Percentiles rank a stretch among this genome's conserved stretches.
Conservation (phyloP, 1,140 invertebrate species). For the Pseudomyrmex cubaensis region DNA sequence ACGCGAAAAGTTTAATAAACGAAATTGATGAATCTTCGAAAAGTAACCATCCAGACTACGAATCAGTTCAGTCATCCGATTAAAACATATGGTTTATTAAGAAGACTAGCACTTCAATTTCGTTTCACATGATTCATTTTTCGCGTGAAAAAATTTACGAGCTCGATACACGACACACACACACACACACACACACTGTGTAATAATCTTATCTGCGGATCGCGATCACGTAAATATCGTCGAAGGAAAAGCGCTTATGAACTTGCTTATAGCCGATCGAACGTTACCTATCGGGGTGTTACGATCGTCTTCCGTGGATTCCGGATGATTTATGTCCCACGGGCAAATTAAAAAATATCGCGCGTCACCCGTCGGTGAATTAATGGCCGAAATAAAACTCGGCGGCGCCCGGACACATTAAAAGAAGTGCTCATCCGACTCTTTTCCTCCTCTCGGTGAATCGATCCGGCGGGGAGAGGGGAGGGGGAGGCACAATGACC, state of each 20-base stretch:
- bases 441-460: slow-evolving; percentile 10
- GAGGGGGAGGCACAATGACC: not conserved
- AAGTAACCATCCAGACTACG: no score
- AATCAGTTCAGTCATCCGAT: not conserved
- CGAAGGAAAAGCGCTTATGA: slow-evolving; percentile 23
- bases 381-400: slow-evolving; percentile 33
- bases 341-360: slow-evolving; percentile 41
- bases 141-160: slow-evolving; percentile 21
- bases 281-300: slow-evolving; percentile 1
- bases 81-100: slow-evolving; percentile 3
- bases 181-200: no score
- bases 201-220: slow-evolving; percentile 12
- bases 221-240: slow-evolving; percentile 20
- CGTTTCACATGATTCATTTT: slow-evolving; percentile 14
- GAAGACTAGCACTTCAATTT: not conserved
- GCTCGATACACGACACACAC: not conserved
- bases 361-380: not conserved
- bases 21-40: not conserved
- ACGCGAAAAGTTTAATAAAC: slow-evolving; percentile 2
- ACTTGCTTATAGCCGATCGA: not conserved
- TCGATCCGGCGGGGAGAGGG: not conserved
- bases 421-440: not conserved
- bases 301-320: slow-evolving; percentile 15
- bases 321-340: slow-evolving; percentile 12
- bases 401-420: not conserved